Base-by-base conservation (phyloP, 92 coral and sea anemone genomes). In the Ricordea florida region DNA sequence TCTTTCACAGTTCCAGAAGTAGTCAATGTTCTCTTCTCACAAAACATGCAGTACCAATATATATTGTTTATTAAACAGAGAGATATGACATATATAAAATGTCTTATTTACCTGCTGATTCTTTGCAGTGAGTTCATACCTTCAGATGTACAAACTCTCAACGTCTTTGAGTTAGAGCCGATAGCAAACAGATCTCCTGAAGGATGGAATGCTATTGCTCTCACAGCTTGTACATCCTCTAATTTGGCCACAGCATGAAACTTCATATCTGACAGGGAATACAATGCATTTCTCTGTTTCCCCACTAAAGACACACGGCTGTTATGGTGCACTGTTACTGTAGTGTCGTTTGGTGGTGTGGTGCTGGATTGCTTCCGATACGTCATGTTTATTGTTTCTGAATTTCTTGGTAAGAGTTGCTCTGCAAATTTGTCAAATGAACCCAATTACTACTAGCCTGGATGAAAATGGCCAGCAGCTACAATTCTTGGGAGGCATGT, bases 191-290 rank as follows among this genome's bases (percentile, higher is more conserved):
- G 47, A 22, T 94, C 83, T 31, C 98, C 98, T 30, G 74, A 56
- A 0, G 98, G 97, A 77, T 91, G 98, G 44, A 94, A 94, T 0
- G 97, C 94, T 30, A 94, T 90, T 23, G 98, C 97, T 25, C 98
- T 86, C 29, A 94, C 76, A 2, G 98, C 98, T 67, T 94, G 98
- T 6, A 84, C 85, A 60, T 94, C 98, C 55, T 92, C 90, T 33
- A 94, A 70, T 16, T 82, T 81, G 14, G 98, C 98, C 2, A 88
- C 83, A 11, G 86, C 55, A 45, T 77, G 72, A 76, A 94, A 94
- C 30, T 77, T 51, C n/a, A 55, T 34, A 29, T 83, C 90, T 47
- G 90, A 47, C 6, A 79, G 69, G 4, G 87, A 65, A 29, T 66
- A 43, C 50, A 89, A 24, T 41, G 66, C 38, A 1, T 84, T 82